Evolutionary conservation across 2,113 vertebrate species (phyloP).

Genomic region (Monarcha castaneiventris): DNA sequence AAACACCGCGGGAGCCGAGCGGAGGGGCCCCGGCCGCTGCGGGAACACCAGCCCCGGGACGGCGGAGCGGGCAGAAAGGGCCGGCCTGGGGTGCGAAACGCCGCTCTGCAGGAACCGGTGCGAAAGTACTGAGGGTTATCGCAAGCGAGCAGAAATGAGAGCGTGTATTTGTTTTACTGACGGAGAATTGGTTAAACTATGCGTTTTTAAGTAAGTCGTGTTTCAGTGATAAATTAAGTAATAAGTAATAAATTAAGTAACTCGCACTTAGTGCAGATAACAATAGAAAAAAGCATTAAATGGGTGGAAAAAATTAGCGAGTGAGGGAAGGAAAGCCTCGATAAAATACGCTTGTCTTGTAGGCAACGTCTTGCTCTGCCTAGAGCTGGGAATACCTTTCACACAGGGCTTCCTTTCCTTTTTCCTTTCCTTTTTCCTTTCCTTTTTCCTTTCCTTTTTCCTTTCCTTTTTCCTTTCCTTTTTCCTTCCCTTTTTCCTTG

Average conservation of each 20-base stretch:
- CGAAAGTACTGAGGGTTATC: accelerated
- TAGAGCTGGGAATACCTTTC: neutral
- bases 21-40: neutral
- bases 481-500: neutral
- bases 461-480: neutral
- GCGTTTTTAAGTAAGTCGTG: neutral
- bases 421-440: neutral
- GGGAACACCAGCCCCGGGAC: neutral
- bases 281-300: neutral
- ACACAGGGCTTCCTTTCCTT: neutral
- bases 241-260: neutral
- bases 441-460: neutral
- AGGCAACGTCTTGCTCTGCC: neutral
- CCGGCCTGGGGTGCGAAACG: neutral
- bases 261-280: neutral
- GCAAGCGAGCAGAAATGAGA: neutral
- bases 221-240: neutral
- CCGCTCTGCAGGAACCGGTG: neutral
- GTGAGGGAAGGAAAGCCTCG: neutral
- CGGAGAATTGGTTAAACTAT: neutral
- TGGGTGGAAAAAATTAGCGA: neutral
- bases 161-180: neutral
- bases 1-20: neutral
- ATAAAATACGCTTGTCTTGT: neutral
- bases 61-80: neutral